phyloP scores from a whole-genome alignment of 2,113 vertebrate species.

The Zootoca vivipara region DNA sequence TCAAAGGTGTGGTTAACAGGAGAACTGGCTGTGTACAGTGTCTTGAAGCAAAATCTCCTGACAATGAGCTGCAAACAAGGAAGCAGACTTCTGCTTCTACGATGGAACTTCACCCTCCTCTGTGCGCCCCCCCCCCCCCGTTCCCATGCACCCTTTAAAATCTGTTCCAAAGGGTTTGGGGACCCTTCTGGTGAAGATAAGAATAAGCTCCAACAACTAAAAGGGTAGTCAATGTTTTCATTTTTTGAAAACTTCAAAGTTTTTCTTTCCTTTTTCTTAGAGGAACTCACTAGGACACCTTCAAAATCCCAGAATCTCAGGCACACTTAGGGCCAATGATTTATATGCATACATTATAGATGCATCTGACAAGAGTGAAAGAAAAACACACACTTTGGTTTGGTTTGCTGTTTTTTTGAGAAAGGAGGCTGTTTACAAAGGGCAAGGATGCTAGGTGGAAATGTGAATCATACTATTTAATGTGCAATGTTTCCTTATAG shows the following conservation, averaged over 20 bases:
- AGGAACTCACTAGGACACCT: background rate
- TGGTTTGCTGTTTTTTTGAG: fast-evolving
- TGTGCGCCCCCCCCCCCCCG: too few relatives aligned
- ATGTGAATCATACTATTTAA: background rate
- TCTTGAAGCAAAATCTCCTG: background rate
- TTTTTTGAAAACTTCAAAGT: background rate
- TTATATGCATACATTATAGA: background rate
- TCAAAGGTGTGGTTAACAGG: background rate
- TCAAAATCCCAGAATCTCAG: background rate
- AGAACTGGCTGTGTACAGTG: background rate
- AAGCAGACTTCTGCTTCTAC: too few relatives aligned
- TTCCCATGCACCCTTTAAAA: too few relatives aligned
- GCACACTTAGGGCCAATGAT: background rate
- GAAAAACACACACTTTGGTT: fast-evolving
- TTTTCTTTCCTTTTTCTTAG: background rate
- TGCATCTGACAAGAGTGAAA: fast-evolving
- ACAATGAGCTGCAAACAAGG: too few relatives aligned
- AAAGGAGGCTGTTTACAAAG: slow-evolving; percentile 10
- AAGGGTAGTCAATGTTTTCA: background rate
- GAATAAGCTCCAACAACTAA: background rate
- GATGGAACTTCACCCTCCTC: too few relatives aligned
- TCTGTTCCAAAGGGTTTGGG: too few relatives aligned
- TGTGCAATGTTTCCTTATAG: background rate
- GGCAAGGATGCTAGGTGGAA: background rate
- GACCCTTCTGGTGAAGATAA: background rate